These are phyloP conservation scores for Erebia epiphron DNA, from an alignment of 2,888 invertebrate species.

Conservation along the genomic window DNA sequence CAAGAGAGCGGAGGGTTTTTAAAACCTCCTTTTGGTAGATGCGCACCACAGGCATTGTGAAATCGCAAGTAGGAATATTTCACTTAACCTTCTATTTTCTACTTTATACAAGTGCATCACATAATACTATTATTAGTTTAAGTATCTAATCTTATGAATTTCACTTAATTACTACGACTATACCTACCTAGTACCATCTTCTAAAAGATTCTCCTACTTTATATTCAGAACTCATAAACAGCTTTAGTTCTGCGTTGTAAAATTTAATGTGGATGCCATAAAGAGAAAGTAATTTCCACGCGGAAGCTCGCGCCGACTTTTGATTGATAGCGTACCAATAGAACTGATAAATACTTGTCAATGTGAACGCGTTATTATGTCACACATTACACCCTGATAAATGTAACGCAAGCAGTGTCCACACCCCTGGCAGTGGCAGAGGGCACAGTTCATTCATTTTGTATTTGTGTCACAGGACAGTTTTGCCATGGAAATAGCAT, in stretches of 20 bases:
- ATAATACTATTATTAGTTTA: too few species aligned
- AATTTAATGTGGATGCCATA: constrained; percentile 7
- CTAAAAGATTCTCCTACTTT: background rate
- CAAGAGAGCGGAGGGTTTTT: too few species aligned
- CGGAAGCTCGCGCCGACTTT: constrained; percentile 68
- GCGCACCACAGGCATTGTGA: too few species aligned
- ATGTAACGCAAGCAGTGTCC: constrained; percentile 49
- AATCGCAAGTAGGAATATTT: too few species aligned
- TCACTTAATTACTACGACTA: background rate
- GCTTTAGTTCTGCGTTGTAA: constrained; percentile 7
- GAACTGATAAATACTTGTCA: constrained; percentile 62
- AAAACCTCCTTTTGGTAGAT: too few species aligned
- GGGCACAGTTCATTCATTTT: background rate
- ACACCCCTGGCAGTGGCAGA: constrained; percentile 34
- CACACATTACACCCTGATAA: constrained; percentile 69
- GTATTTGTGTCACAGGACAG: background rate
- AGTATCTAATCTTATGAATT: too few species aligned
- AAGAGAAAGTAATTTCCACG: constrained; percentile 64
- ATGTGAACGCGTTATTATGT: constrained; percentile 74
- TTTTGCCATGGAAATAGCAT: background rate
- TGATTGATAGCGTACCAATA: constrained; percentile 75
- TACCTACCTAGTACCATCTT: background rate
- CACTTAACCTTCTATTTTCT: too few species aligned
- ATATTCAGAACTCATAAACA: constrained; percentile 11
- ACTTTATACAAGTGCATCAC: too few species aligned